Evolutionary conservation across 2,888 invertebrate species (phyloP).

Genomic region (Drosophila rubida): DNA sequence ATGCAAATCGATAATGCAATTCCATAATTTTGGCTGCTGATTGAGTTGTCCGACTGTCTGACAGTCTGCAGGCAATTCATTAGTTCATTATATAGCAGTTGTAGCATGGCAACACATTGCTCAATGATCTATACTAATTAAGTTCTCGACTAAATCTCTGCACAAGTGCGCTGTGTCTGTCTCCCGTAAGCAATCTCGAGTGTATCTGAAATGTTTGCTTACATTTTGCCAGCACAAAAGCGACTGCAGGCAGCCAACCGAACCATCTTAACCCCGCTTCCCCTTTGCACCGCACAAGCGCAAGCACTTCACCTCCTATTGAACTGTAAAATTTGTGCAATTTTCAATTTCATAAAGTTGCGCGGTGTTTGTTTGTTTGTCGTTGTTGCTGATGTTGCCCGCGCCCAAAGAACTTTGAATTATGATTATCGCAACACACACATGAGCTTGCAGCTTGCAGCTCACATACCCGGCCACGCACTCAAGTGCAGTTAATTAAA

Average conservation of each 20-base stretch:
- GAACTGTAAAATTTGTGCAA: slow-evolving; percentile 78
- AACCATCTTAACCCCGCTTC: slow-evolving; percentile 29
- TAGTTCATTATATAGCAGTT: slow-evolving; percentile 1
- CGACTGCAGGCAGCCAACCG: slow-evolving; percentile 32
- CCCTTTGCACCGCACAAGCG: neutral
- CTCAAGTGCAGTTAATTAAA: slow-evolving; percentile 79
- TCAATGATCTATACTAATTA: slow-evolving; percentile 28
- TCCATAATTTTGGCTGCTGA: neutral
- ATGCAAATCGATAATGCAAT: neutral
- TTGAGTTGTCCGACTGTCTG: neutral
- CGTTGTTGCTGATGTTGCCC: slow-evolving; percentile 25
- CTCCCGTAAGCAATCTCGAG: slow-evolving; percentile 14
- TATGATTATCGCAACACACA: slow-evolving; percentile 67
- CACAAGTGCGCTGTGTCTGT: neutral
- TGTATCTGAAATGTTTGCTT: slow-evolving; percentile 61
- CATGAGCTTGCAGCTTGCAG: slow-evolving; percentile 34
- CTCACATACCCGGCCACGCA: slow-evolving; percentile 60
- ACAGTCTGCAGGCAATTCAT: neutral
- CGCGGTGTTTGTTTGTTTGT: slow-evolving; percentile 60
- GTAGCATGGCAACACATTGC: slow-evolving; percentile 15
- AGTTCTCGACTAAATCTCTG: slow-evolving; percentile 20
- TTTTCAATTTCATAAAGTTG: slow-evolving; percentile 78
- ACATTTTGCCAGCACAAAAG: slow-evolving; percentile 49
- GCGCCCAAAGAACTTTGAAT: slow-evolving; percentile 67
- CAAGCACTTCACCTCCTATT: slow-evolving; percentile 59